Base-by-base conservation (phyloP, 2,888 invertebrate genomes). In the Zelleria hepariella region DNA sequence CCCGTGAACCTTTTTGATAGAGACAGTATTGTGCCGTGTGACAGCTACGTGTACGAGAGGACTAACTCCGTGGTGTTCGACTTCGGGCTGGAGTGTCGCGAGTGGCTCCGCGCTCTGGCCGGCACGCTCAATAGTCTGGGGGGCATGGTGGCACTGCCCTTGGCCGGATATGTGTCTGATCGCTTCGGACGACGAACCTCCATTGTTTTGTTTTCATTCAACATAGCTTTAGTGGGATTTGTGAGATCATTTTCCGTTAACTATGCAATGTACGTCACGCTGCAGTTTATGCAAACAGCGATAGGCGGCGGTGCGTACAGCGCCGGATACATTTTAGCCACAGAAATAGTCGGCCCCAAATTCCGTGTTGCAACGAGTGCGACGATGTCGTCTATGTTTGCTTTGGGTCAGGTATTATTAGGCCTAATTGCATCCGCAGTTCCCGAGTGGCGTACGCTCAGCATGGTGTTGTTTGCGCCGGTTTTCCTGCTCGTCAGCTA, bases 331-430 rank as follows among this genome's bases (percentile, higher is more conserved):
- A 83, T 90, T 77, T 63, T 85, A 90, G 94, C 92, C 27, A 91
- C 95, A 66, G 96, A 96, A 82, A 81, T 95, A 66, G 94, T 95
- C 15, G 94, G 94, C 0, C 93, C 94, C 21, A 91, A 90, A 64
- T 91, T 91, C 59, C 90, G 96, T 42, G 94, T 95, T 1, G 79
- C 94, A 51, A 93, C 92, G 18, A 93, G 94, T 62, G 92, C 93
- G 32, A 82, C 93, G 53, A 90, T 93, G 63, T 92, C 93, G 47
- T 91, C 93, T 57, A 91, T 92, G 71, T 95, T 94, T 72, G 93
- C 94, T 3, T 64, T 93, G 7, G 95, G 95, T 0, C 94, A 94
- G 84, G 91, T 93, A 51, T 65, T 92, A 6, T 77, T 94, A 49
- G 95, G 94, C 6, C 70, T 91, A 51, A 78, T 92, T 5, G 94